Percentiles rank a stretch among this genome's conserved stretches.
These are phyloP conservation scores for Drosophila ustulata DNA, from an alignment of 2,888 invertebrate genomes.

Conservation along the genomic window DNA sequence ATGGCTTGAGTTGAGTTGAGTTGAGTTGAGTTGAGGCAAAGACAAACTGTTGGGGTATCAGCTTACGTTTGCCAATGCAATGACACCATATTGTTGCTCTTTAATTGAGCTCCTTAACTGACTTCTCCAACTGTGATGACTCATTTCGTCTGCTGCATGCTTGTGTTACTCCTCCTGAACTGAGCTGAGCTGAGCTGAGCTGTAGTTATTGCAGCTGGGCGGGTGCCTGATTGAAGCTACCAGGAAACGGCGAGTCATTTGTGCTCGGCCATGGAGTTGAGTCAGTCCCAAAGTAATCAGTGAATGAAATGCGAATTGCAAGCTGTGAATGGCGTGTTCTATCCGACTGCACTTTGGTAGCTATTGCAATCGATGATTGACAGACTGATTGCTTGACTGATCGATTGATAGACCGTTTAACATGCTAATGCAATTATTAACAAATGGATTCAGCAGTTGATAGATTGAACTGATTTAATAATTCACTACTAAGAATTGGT, in stretches of 20 bases:
- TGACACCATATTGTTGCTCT: slow-evolving; percentile 49
- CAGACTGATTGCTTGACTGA: not conserved
- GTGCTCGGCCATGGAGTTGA: slow-evolving; percentile 8
- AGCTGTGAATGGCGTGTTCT: slow-evolving; percentile 1
- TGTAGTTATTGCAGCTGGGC: not conserved
- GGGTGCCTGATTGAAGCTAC: slow-evolving; percentile 12
- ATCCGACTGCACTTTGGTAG: not conserved
- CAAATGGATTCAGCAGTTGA: not conserved
- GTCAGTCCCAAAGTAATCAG: not conserved
- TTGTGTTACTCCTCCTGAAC: too few species aligned
- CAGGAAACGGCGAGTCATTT: slow-evolving; percentile 20
- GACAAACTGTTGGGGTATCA: slow-evolving; percentile 40
- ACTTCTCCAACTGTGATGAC: slow-evolving; percentile 39
- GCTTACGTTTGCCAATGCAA: slow-evolving; percentile 51
- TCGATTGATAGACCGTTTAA: not conserved
- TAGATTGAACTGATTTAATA: not conserved
- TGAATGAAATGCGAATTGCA: slow-evolving; percentile 2
- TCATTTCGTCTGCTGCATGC: slow-evolving; percentile 25
- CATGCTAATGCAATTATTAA: not conserved
- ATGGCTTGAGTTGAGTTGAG: slow-evolving; percentile 39
- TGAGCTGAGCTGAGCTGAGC: not conserved
- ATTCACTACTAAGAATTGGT: too few species aligned
- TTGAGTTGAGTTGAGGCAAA: slow-evolving; percentile 2
- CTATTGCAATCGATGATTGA: not conserved
- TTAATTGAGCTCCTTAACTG: slow-evolving; percentile 48